phyloP scores from a whole-genome alignment of 2,797 vertebrate species.

The Neosalanx taihuensis region DNA sequence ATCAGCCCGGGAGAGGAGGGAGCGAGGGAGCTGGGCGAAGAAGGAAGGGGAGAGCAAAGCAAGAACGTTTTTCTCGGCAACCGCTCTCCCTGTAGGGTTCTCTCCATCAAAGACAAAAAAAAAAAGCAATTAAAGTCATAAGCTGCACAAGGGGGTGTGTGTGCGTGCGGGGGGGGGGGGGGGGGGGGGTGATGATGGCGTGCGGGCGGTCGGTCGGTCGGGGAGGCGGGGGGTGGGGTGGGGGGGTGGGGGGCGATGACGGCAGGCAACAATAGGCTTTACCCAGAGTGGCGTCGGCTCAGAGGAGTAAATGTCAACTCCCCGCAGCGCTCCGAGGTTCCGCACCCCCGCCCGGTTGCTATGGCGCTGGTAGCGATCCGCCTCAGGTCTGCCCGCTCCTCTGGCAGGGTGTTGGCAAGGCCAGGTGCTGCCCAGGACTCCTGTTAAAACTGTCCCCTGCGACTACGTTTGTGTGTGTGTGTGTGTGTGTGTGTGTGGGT shows the following conservation, averaged over 20 bases:
- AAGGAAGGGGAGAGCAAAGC: neutral
- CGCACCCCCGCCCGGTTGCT: constrained; percentile 51
- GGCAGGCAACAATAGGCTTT: constrained; percentile 40
- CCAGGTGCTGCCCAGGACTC: neutral
- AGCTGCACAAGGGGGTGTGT: constrained; percentile 8
- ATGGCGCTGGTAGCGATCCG: constrained; percentile 27
- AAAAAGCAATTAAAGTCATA: constrained; percentile 37
- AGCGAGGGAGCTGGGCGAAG: neutral
- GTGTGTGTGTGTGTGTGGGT: no score
- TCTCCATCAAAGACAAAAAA: constrained; percentile 33
- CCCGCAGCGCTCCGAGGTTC: constrained; percentile 38
- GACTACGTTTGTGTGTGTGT: no score
- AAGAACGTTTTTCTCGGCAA: neutral
- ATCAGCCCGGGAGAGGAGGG: constrained; percentile 12
- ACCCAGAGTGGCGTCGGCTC: constrained; percentile 32
- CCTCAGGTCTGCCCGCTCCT: neutral
- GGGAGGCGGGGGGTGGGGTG: constrained; percentile 20
- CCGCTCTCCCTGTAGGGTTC: constrained; percentile 20
- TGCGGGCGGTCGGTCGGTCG: neutral
- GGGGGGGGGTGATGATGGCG: constrained; percentile 17
- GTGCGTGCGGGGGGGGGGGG: neutral
- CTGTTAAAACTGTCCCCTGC: neutral
- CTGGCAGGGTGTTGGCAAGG: neutral
- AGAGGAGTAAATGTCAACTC: constrained; percentile 55
- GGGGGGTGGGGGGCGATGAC: constrained; percentile 22